Evolutionary conservation across 2,797 vertebrate species (phyloP), one percentile per base, ranked within the genome.

Genomic region (Yasuhikotakia modesta): DNA sequence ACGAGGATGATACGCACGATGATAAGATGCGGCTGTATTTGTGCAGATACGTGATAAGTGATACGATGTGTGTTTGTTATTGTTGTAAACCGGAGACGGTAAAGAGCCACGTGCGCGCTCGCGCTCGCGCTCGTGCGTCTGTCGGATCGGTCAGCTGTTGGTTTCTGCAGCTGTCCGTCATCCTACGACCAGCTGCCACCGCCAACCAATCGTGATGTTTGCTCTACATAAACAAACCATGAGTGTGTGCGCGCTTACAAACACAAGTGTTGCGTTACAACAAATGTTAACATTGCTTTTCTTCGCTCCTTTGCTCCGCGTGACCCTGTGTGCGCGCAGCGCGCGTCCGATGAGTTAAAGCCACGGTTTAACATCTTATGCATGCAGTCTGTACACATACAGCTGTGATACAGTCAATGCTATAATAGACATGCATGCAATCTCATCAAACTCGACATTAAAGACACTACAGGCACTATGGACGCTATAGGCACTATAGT

Each of bases 161-260:
- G 61, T 69, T 50, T 50, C 69, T 46, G 72, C 82, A 82, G 72
- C 77, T 84, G 82, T 77, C 53, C 0, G 13, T 71, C 21, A 39
- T 69, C 73, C 1, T 19, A 35, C 32, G 39, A 12, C 22, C 80
- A 82, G 83, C 73, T 82, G 78, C 74, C 30, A 53, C 45, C 24
- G 8, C 13, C 46, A 55, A 64, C 76, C 74, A 71, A 77, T 81
- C 83, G 80, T 82, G 73, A 71, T 75, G 22, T 61, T 77, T 79
- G 55, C 68, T 53, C 48, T 73, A 71, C 72, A 73, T 65, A 81
- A 84, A 81, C 79, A 79, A 67, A 70, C 48, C 46, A 55, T 12
- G 12, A 24, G 66, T 67, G 58, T 53, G 74, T 78, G 76, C 53
- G 58, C 32, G 71, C 64, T 53, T 65, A 55, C 76, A 78, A 78